Conservation (phyloP, 2,888 invertebrate species). For the Ligdia adustata region DNA sequence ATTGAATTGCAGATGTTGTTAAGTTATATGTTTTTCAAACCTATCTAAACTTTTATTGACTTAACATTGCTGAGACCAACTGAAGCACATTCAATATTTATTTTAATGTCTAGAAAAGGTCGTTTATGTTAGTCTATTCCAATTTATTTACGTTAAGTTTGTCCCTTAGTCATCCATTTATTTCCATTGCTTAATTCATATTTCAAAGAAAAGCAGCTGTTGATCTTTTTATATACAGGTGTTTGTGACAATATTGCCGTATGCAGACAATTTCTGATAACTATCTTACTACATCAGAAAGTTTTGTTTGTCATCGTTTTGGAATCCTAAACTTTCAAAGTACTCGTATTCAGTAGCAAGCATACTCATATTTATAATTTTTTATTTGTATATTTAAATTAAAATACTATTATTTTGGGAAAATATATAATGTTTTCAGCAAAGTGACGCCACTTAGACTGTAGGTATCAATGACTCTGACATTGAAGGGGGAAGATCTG, state of each 20-base stretch:
- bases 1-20: no score
- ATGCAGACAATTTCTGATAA: neutral
- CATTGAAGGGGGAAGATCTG: conserved; percentile 18
- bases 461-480: conserved; percentile 11
- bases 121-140: neutral
- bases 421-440: no score
- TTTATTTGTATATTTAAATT: no score
- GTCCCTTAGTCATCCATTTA: neutral
- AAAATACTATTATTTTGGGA: no score
- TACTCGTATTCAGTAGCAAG: no score
- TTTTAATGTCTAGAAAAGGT: neutral
- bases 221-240: neutral
- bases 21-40: neutral
- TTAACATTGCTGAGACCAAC: neutral
- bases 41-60: neutral
- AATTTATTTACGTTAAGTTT: neutral
- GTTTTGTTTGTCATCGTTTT: neutral
- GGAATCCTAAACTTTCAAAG: no score
- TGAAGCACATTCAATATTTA: no score
- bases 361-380: no score
- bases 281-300: neutral
- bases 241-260: neutral
- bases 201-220: neutral
- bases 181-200: neutral
- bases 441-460: conserved; percentile 1